These are phyloP conservation scores for Epinotia nisella DNA, from an alignment of 2,888 invertebrate species.

Conservation along the genomic window DNA sequence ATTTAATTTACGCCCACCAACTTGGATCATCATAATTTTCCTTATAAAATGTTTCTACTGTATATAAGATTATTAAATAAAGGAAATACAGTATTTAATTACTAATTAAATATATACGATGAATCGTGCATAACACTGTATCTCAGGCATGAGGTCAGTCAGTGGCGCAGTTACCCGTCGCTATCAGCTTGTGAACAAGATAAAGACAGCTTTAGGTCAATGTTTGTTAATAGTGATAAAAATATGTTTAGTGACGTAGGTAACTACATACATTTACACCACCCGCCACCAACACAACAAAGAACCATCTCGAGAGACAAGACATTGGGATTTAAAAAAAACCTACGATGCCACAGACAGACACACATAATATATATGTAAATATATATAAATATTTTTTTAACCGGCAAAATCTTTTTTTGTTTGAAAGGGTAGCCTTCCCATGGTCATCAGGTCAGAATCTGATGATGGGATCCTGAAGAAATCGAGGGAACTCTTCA, in stretches of 20 bases:
- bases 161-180: slow-evolving; percentile 14
- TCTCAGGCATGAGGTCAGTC: not conserved
- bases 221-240: slow-evolving; percentile 19
- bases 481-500: no score
- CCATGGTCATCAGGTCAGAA: no score
- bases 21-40: not conserved
- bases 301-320: no score
- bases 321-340: no score
- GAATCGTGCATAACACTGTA: not conserved
- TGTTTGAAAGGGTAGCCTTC: no score
- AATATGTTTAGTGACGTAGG: slow-evolving; percentile 4
- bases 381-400: no score
- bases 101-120: not conserved
- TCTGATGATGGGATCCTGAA: no score
- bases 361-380: no score
- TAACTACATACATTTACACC: not conserved
- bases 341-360: no score
- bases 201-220: slow-evolving; percentile 15
- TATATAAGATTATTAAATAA: not conserved
- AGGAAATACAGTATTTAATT: not conserved
- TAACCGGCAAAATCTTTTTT: no score
- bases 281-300: no score
- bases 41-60: not conserved
- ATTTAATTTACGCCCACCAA: no score
- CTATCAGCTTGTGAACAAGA: slow-evolving; percentile 29